These are phyloP conservation scores for Austrofundulus limnaeus DNA, from an alignment of 2,113 vertebrate species.

Conservation along the genomic window DNA sequence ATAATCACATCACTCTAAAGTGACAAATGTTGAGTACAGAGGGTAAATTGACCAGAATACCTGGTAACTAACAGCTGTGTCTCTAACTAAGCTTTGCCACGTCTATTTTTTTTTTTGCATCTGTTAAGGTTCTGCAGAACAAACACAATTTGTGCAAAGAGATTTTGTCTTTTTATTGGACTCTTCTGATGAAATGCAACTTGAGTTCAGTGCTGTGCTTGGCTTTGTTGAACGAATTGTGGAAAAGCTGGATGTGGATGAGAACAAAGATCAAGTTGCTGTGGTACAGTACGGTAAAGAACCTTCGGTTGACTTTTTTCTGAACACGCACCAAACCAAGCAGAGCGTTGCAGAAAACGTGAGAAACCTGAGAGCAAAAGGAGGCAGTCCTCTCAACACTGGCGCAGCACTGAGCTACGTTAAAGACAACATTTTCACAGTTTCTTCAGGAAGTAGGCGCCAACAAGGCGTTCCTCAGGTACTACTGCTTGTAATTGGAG, in stretches of 20 bases:
- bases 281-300: conserved; percentile 72
- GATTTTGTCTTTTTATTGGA: conserved; percentile 80
- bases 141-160: conserved; percentile 44
- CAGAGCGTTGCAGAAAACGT: conserved; percentile 50
- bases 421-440: conserved; percentile 80
- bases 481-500: conserved; percentile 85
- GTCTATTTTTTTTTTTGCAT: conserved; percentile 13
- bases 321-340: conserved; percentile 68
- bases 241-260: conserved; percentile 60
- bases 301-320: conserved; percentile 64
- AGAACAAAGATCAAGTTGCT: conserved; percentile 64
- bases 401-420: conserved; percentile 85
- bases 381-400: conserved; percentile 79
- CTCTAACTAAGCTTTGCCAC: conserved; percentile 22
- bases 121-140: conserved; percentile 47
- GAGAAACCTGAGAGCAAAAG: conserved; percentile 61
- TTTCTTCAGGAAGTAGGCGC: conserved; percentile 84
- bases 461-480: conserved; percentile 85
- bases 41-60: no score
- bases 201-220: conserved; percentile 56
- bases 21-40: no score
- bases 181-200: conserved; percentile 71
- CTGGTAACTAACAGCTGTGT: background rate
- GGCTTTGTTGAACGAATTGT: conserved; percentile 71
- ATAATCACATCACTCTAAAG: no score